Conservation (phyloP, 2,113 vertebrate species). For the Myrmecobius fasciatus region DNA sequence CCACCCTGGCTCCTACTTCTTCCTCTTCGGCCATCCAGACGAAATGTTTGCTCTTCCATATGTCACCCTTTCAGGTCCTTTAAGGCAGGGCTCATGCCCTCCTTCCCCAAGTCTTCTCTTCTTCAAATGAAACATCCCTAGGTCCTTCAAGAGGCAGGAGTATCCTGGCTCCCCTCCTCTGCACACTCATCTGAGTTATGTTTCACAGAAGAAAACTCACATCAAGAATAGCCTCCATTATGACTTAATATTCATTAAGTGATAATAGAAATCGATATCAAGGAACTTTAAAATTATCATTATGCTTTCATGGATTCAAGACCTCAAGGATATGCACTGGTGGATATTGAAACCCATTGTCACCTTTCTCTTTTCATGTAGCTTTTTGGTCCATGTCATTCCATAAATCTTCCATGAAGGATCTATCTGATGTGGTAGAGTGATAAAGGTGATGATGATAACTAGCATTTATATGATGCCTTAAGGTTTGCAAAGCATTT, state of each 20-base stretch:
- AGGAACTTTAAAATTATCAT: neutral
- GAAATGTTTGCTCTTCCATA: neutral
- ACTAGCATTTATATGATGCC: too few species aligned
- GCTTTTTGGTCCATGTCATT: neutral
- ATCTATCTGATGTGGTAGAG: too few species aligned
- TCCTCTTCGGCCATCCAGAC: neutral
- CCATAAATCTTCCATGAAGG: neutral
- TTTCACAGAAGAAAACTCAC: neutral
- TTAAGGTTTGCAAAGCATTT: too few species aligned
- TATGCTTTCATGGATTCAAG: neutral
- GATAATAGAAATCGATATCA: neutral
- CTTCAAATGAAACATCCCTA: too few species aligned
- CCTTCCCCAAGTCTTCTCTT: neutral
- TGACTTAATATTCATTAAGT: neutral
- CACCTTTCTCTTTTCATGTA: neutral
- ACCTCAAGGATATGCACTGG: neutral
- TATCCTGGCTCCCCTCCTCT: neutral
- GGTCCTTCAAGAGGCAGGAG: neutral
- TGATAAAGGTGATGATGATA: too few species aligned
- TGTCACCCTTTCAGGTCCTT: neutral
- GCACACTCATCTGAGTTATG: neutral
- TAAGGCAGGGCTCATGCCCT: neutral
- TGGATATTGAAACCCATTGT: neutral
- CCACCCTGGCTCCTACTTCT: neutral
- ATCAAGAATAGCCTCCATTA: neutral